A percentile compares a stretch with the other conserved stretches of the same genome.
Conservation (phyloP, 2,888 invertebrate genomes). For the Apamea crenata region DNA sequence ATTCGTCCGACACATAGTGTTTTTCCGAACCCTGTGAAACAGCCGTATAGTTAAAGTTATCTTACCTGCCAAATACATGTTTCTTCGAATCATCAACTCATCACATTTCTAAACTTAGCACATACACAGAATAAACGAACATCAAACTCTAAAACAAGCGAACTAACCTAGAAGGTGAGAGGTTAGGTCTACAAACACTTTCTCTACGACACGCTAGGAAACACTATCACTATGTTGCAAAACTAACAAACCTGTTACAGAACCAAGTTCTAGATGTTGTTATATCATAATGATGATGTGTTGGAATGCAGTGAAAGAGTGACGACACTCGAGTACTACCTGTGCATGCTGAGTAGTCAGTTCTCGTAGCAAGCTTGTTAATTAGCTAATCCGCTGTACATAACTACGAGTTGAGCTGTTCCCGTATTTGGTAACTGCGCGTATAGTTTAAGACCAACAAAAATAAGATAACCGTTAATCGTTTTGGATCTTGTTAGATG, state of each 20-base stretch:
- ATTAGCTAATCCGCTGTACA: not conserved
- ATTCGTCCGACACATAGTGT: not conserved
- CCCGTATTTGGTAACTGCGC: not conserved
- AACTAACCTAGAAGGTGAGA: constrained; percentile 34
- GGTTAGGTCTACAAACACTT: constrained; percentile 39
- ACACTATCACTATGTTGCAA: constrained; percentile 11
- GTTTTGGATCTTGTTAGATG: not conserved
- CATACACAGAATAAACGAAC: not conserved
- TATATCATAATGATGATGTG: constrained; percentile 17
- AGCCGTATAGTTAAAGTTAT: not conserved
- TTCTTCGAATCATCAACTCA: not conserved
- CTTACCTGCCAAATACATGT: not conserved
- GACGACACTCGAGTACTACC: not conserved
- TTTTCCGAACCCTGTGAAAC: too few species aligned
- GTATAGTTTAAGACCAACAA: not conserved
- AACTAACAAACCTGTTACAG: constrained; percentile 22
- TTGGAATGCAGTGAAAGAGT: constrained; percentile 34
- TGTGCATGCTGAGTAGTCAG: not conserved
- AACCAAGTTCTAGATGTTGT: constrained; percentile 11
- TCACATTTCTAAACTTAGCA: not conserved
- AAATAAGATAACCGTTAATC: not conserved
- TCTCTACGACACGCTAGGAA: constrained; percentile 16
- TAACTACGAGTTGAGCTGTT: not conserved
- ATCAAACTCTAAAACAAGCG: not conserved
- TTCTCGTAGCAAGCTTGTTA: not conserved